Evolutionary conservation across 1,140 invertebrate species (phyloP).

Genomic region (Drosophila subpulchrella): DNA sequence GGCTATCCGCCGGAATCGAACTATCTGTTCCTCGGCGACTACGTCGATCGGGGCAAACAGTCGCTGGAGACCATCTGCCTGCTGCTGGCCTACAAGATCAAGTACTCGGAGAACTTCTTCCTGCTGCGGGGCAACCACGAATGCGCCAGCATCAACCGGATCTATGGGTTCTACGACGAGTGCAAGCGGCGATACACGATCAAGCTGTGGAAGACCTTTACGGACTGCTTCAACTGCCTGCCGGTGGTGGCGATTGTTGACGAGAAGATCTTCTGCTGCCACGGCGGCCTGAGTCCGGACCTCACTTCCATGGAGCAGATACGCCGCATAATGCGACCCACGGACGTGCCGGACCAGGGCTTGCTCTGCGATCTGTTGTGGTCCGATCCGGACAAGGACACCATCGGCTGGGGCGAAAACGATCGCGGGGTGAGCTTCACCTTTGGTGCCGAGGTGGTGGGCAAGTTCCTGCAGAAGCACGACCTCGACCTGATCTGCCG

Average conservation of each 20-base stretch:
- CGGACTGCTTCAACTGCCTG: slow-evolving; percentile 99
- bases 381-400: slow-evolving; percentile 98
- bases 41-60: slow-evolving; percentile 68
- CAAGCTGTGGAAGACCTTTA: slow-evolving; percentile 99
- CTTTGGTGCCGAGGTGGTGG: slow-evolving; percentile 96
- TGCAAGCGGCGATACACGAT: slow-evolving; percentile 98
- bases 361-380: slow-evolving; percentile 97
- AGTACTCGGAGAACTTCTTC: slow-evolving; percentile 77
- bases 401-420: slow-evolving; percentile 96
- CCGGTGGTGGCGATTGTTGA: slow-evolving; percentile 98
- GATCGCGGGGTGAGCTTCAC: slow-evolving; percentile 98
- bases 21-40: slow-evolving; percentile 97
- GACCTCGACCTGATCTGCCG: slow-evolving; percentile 98
- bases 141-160: slow-evolving; percentile 96
- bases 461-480: slow-evolving; percentile 96
- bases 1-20: slow-evolving; percentile 99
- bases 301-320: slow-evolving; percentile 96
- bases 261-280: slow-evolving; percentile 99
- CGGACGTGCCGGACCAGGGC: slow-evolving; percentile 95
- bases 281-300: slow-evolving; percentile 95
- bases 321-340: slow-evolving; percentile 94
- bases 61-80: slow-evolving; percentile 91
- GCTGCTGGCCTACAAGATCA: slow-evolving; percentile 96
- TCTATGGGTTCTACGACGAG: slow-evolving; percentile 97
- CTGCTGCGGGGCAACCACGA: slow-evolving; percentile 93